A percentile compares a stretch with the other conserved stretches of the same genome.
These are phyloP conservation scores for Pristionchus arcanus DNA, from an alignment of 2,888 invertebrate species.

Conservation along the genomic window DNA sequence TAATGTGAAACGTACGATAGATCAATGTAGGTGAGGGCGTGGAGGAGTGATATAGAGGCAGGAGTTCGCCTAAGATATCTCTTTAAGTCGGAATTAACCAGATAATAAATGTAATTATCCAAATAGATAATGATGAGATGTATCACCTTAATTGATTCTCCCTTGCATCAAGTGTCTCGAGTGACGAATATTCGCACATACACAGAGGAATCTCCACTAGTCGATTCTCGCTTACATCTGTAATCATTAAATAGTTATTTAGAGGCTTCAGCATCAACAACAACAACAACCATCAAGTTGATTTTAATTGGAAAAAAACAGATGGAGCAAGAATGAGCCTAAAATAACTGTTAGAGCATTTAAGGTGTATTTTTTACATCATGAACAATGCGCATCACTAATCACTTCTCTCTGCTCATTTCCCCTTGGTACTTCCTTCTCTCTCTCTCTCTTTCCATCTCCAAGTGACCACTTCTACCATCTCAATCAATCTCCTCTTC, in stretches of 20 bases:
- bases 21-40: constrained; percentile 36
- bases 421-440: background rate
- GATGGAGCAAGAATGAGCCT: too few relatives aligned
- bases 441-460: background rate
- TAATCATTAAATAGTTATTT: background rate
- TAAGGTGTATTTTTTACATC: too few relatives aligned
- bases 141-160: background rate
- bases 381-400: background rate
- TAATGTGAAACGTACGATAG: background rate
- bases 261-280: too few relatives aligned
- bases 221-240: constrained; percentile 52
- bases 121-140: too few relatives aligned
- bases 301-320: too few relatives aligned
- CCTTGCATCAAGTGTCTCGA: constrained; percentile 37
- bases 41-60: constrained; percentile 30
- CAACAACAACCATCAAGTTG: too few relatives aligned
- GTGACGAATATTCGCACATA: constrained; percentile 27
- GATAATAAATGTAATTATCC: too few relatives aligned
- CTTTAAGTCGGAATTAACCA: too few relatives aligned
- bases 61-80: background rate
- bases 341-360: too few relatives aligned
- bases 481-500: constrained; percentile 26
- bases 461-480: background rate
- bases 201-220: constrained; percentile 31
- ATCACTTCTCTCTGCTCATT: background rate